These are phyloP conservation scores for Sebastiscus albofasciatus DNA, from an alignment of 2,797 vertebrate genomes.

Conservation along the genomic window DNA sequence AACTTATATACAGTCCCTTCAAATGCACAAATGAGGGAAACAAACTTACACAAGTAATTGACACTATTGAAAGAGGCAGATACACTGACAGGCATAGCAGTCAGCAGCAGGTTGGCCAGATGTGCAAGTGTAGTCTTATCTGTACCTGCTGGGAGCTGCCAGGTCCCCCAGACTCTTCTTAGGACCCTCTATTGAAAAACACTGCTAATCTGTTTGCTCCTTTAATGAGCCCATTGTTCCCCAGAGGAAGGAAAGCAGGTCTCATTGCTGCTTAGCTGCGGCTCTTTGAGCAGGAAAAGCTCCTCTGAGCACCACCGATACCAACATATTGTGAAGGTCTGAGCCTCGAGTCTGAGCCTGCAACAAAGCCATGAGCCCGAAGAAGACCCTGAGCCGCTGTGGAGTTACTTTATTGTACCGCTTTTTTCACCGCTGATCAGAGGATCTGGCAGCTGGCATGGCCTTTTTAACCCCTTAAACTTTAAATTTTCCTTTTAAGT, in stretches of 20 bases:
- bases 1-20: neutral
- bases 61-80: neutral
- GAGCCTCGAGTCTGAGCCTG: constrained; percentile 61
- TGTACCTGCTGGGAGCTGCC: constrained; percentile 72
- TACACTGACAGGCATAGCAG: neutral
- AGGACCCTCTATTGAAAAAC: constrained; percentile 58
- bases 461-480: constrained; percentile 24
- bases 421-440: constrained; percentile 29
- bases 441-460: constrained; percentile 33
- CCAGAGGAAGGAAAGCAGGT: constrained; percentile 68
- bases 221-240: constrained; percentile 84
- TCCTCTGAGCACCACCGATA: constrained; percentile 74
- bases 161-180: constrained; percentile 64
- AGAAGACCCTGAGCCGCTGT: constrained; percentile 42
- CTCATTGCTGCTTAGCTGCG: constrained; percentile 73
- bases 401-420: constrained; percentile 32
- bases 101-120: constrained; percentile 68
- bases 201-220: constrained; percentile 83
- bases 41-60: neutral
- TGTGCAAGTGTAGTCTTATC: constrained; percentile 69
- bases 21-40: neutral
- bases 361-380: constrained; percentile 47
- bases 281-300: constrained; percentile 78
- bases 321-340: constrained; percentile 63
- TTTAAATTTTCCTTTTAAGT: neutral